Evolutionary conservation across 2,888 invertebrate genomes (phyloP).

Genomic region (Drosophila incognita): DNA sequence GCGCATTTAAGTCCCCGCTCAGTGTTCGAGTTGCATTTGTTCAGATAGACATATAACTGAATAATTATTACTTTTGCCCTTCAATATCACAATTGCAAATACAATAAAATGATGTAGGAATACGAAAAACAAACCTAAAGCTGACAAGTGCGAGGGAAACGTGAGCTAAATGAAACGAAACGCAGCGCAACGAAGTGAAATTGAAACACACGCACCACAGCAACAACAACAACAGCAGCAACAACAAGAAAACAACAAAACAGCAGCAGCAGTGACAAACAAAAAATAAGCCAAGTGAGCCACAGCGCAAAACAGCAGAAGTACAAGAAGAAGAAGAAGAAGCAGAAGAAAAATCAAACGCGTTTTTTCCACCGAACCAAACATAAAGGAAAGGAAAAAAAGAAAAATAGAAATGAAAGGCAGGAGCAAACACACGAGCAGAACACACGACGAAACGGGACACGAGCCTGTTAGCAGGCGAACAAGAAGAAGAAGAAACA

Average conservation of each 20-base stretch:
- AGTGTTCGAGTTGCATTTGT: conserved; percentile 1
- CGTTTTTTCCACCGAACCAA: conserved; percentile 19
- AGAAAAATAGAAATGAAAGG: conserved; percentile 17
- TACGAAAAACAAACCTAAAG: neutral
- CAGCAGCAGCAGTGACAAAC: conserved; percentile 18
- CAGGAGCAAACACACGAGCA: conserved; percentile 28
- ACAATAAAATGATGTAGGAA: conserved; percentile 23
- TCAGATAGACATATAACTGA: neutral
- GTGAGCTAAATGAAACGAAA: conserved; percentile 17
- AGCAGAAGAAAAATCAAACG: conserved; percentile 10
- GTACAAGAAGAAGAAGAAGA: conserved; percentile 21
- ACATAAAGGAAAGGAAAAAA: conserved; percentile 5
- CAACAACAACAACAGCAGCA: conserved; percentile 15
- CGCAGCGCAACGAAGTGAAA: conserved; percentile 36
- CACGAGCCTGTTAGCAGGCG: conserved; percentile 24
- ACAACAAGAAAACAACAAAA: neutral
- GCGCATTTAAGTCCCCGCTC: neutral
- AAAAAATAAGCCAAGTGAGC: conserved; percentile 44
- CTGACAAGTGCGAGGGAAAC: conserved; percentile 27
- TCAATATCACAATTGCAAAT: neutral
- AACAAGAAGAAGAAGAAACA: neutral
- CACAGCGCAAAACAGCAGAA: conserved; percentile 30
- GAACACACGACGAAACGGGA: conserved; percentile 31
- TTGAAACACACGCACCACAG: conserved; percentile 51
- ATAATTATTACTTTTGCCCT: conserved; percentile 1